Percentiles rank a stretch among this genome's conserved stretches.
Evolutionary conservation across 2,113 vertebrate genomes (phyloP).

Genomic region (Chiloscyllium plagiosum): DNA sequence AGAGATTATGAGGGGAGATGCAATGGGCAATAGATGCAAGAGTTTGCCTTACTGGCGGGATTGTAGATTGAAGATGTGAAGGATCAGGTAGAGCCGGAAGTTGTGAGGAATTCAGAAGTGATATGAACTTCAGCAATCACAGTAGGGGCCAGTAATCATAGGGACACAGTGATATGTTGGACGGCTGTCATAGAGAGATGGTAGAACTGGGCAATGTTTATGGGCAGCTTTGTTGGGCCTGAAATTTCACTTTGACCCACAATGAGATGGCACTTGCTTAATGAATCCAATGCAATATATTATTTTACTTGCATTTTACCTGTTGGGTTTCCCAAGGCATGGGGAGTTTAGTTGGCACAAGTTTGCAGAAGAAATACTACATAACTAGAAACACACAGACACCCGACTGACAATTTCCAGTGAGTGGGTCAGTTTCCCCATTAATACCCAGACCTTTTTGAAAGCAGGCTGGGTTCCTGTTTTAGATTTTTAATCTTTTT

Average conservation of each 20-base stretch:
- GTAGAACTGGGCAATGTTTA: background rate
- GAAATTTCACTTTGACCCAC: background rate
- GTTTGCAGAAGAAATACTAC: background rate
- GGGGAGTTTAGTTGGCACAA: background rate
- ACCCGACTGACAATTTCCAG: background rate
- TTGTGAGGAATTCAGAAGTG: background rate
- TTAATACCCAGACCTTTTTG: background rate
- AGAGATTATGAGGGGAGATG: background rate
- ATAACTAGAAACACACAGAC: background rate
- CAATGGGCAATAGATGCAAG: background rate
- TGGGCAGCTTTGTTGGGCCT: background rate
- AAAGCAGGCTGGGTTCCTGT: background rate
- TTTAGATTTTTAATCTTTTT: background rate
- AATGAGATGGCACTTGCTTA: background rate
- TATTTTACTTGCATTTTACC: background rate
- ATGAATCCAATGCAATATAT: background rate
- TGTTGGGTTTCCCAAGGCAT: background rate
- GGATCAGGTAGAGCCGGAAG: background rate
- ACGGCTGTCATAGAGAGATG: background rate
- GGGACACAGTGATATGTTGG: background rate
- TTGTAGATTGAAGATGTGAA: background rate
- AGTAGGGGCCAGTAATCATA: background rate
- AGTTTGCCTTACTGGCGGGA: background rate
- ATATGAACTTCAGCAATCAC: background rate
- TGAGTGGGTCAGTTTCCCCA: background rate